Evolutionary conservation across 2,888 invertebrate species (phyloP), one percentile per base, ranked within the genome.

Genomic region (Acronicta aceris): DNA sequence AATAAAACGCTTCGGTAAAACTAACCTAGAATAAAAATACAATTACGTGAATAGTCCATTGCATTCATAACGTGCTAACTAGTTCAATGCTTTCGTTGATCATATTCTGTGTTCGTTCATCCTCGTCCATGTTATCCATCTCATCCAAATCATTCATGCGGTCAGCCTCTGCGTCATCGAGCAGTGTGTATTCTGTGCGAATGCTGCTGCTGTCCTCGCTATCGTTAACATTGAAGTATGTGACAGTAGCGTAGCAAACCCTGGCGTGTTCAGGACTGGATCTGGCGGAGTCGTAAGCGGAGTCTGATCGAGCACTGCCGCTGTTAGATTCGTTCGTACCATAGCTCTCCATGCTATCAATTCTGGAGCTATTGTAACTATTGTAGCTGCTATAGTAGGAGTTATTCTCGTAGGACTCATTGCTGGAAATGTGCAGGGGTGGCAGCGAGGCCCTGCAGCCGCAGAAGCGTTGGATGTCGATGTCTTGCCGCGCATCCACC

Each of bases 141-240:
- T 83, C 83, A 5, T 78, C 89, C 1, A 86, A 70, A 3, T 81
- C 84, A 7, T 72, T 79, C 45, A 78, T 61, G 36, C 76, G 71
- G 21, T 86, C 89, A 5, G 71, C 73, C 2, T 89, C 89, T 0
- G 81, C 81, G 15, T 93, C 93, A 41, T 94, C 94, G 0, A 94
- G 81, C 2, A 93, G 81, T 0, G 94, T 94, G 75, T 91, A 93
- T 66, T 94, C 94, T 0, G 94, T 94, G 38, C 89, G 84, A 71
- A 94, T 91, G 74, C 94, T 94, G 84, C 92, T 90, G 71, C 90
- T 92, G 56, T 94, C 94, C 42, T 93, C 93, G 40, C 93, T 92
- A 71, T 93, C 94, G 47, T 92, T 92, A 0, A 92, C 91, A 58
- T 93, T 93, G 79, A 92, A 92, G 71, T 94, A 94, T 0, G 93